These are phyloP conservation scores for Drosophila siamana DNA, from an alignment of 2,888 invertebrate species.

Conservation along the genomic window DNA sequence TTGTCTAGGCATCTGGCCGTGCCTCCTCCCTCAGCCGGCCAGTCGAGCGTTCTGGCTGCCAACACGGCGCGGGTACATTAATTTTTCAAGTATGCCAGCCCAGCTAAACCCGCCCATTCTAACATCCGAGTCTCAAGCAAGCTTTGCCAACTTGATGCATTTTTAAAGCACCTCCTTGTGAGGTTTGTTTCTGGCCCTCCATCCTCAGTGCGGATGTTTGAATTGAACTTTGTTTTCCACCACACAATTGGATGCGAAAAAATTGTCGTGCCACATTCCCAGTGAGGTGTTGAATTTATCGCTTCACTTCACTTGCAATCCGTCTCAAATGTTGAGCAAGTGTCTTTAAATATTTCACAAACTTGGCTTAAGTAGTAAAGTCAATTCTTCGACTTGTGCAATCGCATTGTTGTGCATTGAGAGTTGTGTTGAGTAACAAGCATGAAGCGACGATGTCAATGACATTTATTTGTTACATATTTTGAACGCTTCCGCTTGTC, in stretches of 20 bases:
- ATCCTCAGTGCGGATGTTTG: slow-evolving; percentile 68
- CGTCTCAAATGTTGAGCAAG: slow-evolving; percentile 22
- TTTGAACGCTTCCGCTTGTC: not conserved
- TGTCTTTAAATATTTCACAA: slow-evolving; percentile 30
- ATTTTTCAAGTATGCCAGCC: slow-evolving; percentile 70
- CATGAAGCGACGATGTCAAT: not conserved
- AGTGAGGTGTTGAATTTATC: slow-evolving; percentile 57
- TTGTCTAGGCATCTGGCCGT: slow-evolving; percentile 77
- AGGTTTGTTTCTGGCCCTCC: not conserved
- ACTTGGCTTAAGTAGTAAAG: slow-evolving; percentile 16
- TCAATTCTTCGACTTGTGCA: not conserved
- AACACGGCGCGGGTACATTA: slow-evolving; percentile 76
- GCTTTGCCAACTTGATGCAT: slow-evolving; percentile 41
- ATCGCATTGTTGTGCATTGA: not conserved
- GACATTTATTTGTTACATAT: not conserved
- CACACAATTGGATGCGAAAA: slow-evolving; percentile 62
- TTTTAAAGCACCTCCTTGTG: slow-evolving; percentile 29
- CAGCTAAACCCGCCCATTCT: slow-evolving; percentile 20
- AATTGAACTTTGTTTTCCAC: slow-evolving; percentile 50
- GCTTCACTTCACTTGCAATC: slow-evolving; percentile 29
- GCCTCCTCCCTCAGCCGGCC: slow-evolving; percentile 44
- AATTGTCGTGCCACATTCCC: slow-evolving; percentile 49
- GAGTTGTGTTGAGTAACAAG: not conserved
- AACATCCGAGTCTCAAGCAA: slow-evolving; percentile 23
- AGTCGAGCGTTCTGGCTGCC: slow-evolving; percentile 66